phyloP scores from a whole-genome alignment of 2,113 vertebrate species.

The Gallinago media region DNA sequence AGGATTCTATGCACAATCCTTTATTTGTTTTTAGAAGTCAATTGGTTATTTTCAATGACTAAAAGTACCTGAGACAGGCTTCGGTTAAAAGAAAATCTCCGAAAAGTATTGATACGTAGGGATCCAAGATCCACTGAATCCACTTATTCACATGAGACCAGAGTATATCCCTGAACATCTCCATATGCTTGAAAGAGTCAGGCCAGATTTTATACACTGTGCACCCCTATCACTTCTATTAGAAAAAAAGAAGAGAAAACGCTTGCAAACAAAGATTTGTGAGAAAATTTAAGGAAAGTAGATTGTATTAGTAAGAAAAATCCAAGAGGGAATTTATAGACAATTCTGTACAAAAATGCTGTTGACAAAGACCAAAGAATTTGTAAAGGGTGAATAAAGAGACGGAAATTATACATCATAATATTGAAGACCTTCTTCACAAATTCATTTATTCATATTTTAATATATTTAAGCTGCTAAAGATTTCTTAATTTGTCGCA shows the following conservation, averaged over 20 bases:
- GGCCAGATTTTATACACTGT: neutral
- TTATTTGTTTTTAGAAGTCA: neutral
- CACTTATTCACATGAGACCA: neutral
- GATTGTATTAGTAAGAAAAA: neutral
- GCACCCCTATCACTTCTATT: neutral
- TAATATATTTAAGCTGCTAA: neutral
- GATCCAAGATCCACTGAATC: neutral
- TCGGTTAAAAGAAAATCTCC: neutral
- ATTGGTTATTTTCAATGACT: neutral
- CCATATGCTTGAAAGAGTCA: neutral
- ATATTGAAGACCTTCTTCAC: neutral
- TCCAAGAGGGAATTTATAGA: neutral
- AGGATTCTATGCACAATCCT: neutral
- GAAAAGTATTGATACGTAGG: fast-evolving
- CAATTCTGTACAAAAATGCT: neutral
- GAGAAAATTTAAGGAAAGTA: neutral
- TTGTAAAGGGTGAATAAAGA: neutral
- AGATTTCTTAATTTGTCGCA: neutral
- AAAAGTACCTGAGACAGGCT: neutral
- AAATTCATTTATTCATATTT: neutral
- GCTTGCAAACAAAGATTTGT: neutral
- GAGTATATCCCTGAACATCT: neutral
- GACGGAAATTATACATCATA: neutral
- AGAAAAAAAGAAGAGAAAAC: neutral
- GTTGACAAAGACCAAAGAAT: neutral